A percentile compares a stretch with the other conserved stretches of the same genome.
These are phyloP conservation scores for Cryptus viduatorius DNA, from an alignment of 2,888 invertebrate genomes.

Conservation along the genomic window DNA sequence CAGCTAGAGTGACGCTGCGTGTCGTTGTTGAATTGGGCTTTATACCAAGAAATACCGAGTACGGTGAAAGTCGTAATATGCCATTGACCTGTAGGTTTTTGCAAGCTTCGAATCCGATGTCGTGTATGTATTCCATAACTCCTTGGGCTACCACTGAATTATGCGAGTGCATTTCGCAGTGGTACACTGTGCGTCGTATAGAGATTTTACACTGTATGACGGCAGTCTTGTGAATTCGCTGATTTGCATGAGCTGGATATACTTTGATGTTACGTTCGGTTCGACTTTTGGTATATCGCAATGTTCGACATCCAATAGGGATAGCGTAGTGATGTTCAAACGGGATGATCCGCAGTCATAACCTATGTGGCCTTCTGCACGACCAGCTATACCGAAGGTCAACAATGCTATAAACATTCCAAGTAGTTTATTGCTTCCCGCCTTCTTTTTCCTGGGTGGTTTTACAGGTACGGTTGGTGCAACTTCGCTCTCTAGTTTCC, in stretches of 20 bases:
- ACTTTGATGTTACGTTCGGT: not conserved
- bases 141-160: constrained; percentile 11
- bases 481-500: not conserved
- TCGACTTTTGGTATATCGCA: constrained; percentile 50
- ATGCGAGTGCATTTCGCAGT: constrained; percentile 62
- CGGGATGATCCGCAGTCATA: constrained; percentile 60
- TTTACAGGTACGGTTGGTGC: no score
- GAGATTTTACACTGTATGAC: constrained; percentile 61
- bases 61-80: constrained; percentile 6
- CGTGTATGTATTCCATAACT: constrained; percentile 49
- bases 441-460: no score
- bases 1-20: constrained; percentile 48
- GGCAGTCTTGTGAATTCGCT: constrained; percentile 37
- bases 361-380: constrained; percentile 27
- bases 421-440: no score
- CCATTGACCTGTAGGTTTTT: constrained; percentile 23
- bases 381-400: not conserved
- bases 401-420: not conserved
- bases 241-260: constrained; percentile 55
- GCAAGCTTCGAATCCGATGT: constrained; percentile 30
- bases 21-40: constrained; percentile 19
- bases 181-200: constrained; percentile 42
- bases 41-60: not conserved
- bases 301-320: constrained; percentile 54
- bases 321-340: constrained; percentile 59